A percentile compares a stretch with the other conserved stretches of the same genome.
phyloP scores from a whole-genome alignment of 2,888 invertebrate genomes.

The Nesidiocoris tenuis region DNA sequence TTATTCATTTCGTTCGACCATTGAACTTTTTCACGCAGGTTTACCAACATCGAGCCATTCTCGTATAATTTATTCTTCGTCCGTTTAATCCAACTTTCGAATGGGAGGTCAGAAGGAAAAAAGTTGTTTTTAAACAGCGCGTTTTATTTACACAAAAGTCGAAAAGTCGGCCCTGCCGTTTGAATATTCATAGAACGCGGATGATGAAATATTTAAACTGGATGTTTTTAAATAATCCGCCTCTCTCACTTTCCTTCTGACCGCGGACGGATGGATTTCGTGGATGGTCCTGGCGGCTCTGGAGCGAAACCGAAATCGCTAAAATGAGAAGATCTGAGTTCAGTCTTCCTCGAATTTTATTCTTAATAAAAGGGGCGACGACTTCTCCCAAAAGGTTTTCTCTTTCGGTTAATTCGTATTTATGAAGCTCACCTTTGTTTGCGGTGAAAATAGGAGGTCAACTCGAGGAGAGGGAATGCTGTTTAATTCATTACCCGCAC shows the following conservation, averaged over 20 bases:
- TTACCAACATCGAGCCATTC: neutral
- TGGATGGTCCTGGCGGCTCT: neutral
- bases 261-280: neutral
- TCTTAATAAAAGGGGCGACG: neutral
- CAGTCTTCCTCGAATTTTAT: neutral
- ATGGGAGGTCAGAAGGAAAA: neutral
- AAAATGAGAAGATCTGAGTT: neutral
- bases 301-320: neutral
- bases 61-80: neutral
- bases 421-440: constrained; percentile 36
- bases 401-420: constrained; percentile 28
- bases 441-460: neutral
- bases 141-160: neutral
- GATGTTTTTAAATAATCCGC: neutral
- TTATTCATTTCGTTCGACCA: neutral
- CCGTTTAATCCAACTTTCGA: neutral
- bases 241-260: neutral
- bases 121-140: neutral
- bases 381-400: neutral
- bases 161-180: neutral
- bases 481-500: constrained; percentile 28
- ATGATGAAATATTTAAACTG: neutral
- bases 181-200: neutral
- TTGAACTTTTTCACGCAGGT: neutral
- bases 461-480: neutral